phyloP scores from a whole-genome alignment of 2,888 invertebrate genomes.

The Abscondita cerata region DNA sequence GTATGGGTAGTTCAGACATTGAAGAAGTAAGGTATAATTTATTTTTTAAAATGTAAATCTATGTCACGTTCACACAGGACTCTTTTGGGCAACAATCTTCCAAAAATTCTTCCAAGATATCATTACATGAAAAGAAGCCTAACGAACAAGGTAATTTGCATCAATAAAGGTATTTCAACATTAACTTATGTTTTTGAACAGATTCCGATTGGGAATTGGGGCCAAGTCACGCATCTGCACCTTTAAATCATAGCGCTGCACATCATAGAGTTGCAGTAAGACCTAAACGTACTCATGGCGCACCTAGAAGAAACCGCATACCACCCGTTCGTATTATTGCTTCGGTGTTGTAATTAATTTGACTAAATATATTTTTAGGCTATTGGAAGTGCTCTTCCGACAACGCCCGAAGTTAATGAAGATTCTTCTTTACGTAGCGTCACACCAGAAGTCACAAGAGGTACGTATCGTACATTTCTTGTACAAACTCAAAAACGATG shows the following conservation, averaged over 20 bases:
- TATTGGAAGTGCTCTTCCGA: slow-evolving; percentile 65
- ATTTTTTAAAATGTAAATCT: background rate
- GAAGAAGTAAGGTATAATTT: slow-evolving; percentile 63
- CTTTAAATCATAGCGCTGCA: slow-evolving; percentile 81
- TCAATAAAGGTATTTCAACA: slow-evolving; percentile 7
- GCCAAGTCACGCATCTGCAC: slow-evolving; percentile 64
- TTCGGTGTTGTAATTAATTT: background rate
- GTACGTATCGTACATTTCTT: slow-evolving; percentile 38
- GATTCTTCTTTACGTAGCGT: slow-evolving; percentile 68
- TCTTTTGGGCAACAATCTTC: slow-evolving; percentile 57
- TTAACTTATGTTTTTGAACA: slow-evolving; percentile 25
- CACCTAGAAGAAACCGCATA: slow-evolving; percentile 70
- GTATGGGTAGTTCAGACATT: slow-evolving; percentile 81
- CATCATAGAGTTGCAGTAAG: slow-evolving; percentile 81
- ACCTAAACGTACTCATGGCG: slow-evolving; percentile 77
- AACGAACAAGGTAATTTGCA: slow-evolving; percentile 45
- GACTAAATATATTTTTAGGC: slow-evolving; percentile 18
- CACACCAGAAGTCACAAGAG: slow-evolving; percentile 64
- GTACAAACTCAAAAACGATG: background rate
- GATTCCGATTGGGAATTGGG: slow-evolving; percentile 56
- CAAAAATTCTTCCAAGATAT: slow-evolving; percentile 57
- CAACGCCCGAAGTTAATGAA: slow-evolving; percentile 81
- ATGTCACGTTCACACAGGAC: slow-evolving; percentile 51
- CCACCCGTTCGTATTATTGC: slow-evolving; percentile 56
- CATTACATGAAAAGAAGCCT: slow-evolving; percentile 56